Evolutionary conservation across 2,797 vertebrate species (phyloP).

Genomic region (Valencia hispanica): DNA sequence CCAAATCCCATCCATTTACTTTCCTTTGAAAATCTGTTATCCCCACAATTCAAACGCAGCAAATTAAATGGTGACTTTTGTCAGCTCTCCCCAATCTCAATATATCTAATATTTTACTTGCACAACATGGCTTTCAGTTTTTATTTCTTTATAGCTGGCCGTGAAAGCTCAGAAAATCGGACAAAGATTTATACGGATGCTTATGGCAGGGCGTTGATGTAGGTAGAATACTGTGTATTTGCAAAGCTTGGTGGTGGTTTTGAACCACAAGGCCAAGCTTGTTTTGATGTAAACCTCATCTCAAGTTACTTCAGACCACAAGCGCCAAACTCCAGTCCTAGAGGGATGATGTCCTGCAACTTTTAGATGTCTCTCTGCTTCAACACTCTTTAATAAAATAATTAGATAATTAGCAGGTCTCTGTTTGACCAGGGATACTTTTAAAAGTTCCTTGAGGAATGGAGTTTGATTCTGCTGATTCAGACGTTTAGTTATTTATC

Average conservation of each 20-base stretch:
- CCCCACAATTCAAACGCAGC: conserved; percentile 19
- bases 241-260: conserved; percentile 27
- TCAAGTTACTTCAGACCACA: not conserved
- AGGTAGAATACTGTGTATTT: conserved; percentile 16
- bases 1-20: conserved; percentile 37
- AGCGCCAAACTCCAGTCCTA: no score
- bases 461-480: no score
- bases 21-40: conserved; percentile 38
- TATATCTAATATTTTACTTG: not conserved
- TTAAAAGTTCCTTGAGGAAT: no score
- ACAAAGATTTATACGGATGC: conserved; percentile 8
- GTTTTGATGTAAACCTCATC: conserved; percentile 28
- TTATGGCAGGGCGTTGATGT: conserved; percentile 26
- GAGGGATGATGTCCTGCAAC: not conserved
- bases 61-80: conserved; percentile 27
- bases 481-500: no score
- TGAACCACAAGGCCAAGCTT: conserved; percentile 27
- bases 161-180: not conserved
- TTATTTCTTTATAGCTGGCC: not conserved
- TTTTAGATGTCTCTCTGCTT: not conserved
- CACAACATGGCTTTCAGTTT: not conserved
- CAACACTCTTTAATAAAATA: not conserved
- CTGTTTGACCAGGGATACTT: no score
- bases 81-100: not conserved
- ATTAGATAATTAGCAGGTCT: not conserved